Base-by-base conservation (phyloP, 2,113 vertebrate genomes). In the Silurus meridionalis region DNA sequence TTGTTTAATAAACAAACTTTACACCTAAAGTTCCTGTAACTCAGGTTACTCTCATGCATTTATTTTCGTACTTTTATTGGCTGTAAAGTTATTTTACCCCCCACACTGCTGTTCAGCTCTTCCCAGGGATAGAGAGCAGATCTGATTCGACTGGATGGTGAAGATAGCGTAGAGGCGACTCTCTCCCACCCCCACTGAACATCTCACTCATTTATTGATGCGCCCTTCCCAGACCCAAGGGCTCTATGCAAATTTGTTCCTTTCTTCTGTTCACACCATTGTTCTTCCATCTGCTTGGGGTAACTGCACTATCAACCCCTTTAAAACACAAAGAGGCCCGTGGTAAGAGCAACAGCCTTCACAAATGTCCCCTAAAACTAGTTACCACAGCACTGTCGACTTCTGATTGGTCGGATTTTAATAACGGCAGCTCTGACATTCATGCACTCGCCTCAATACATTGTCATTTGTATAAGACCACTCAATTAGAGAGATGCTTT, bases 281-380 rank as follows among this genome's bases (percentile, higher is more conserved):
- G 89, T 90, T 50, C 85, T 80, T 23, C 87, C 90, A 91, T 91
- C 90, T 91, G 90, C 89, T 82, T 60, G 83, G 84, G 64, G 77
- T 88, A 81, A 78, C 86, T 61, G 84, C 60, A 74, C 83, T 64
- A 23, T 17, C 75, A 53, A 46, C 15, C 57, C 19, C 58, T 13
- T 72, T 50, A 6, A 64, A 84, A 58, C 77, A 86, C 84, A 90
- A 89, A 89, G 21, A 63, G n/a, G 74, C 82, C 19, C 14, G 21
- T 55, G 37, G 14, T 69, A 13, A 25, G 69, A 81, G 66, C 37
- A 84, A 64, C 57, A 67, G 25, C 64, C 60, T 88, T 66, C 85
- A 78, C 61, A 64, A 82, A 69, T 53, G 83, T 77, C 46, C 10
- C 52, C 19, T 87, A 81, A 84, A 86, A 37, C 25, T 60, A 80